These are phyloP conservation scores for Rhorus exstirpatorius DNA, from an alignment of 2,888 invertebrate species.

Conservation along the genomic window DNA sequence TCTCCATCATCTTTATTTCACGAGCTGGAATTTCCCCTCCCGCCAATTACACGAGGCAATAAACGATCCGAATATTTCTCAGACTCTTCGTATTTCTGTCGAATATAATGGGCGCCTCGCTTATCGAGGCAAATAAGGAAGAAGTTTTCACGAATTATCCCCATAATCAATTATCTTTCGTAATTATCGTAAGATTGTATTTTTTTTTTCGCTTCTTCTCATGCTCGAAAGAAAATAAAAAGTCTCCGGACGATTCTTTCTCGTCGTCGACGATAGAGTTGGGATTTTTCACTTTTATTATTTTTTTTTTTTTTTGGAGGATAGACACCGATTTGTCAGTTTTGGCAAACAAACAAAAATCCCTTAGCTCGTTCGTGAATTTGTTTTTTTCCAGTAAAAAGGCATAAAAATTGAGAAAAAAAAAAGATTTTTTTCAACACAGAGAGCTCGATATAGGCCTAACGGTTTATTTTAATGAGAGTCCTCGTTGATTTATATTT, in stretches of 20 bases:
- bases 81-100: neutral
- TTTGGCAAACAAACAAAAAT: too few species aligned
- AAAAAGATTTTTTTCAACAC: neutral
- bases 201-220: neutral
- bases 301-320: too few species aligned
- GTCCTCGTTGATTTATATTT: neutral
- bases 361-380: too few species aligned
- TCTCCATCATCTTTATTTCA: slow-evolving; percentile 20
- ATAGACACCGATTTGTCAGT: too few species aligned
- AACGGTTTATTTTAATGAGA: slow-evolving; percentile 43
- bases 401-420: neutral
- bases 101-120: slow-evolving; percentile 7
- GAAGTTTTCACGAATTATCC: slow-evolving; percentile 7
- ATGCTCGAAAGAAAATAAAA: too few species aligned
- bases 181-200: slow-evolving; percentile 7
- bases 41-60: slow-evolving; percentile 46
- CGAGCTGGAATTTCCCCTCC: slow-evolving; percentile 11
- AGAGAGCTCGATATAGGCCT: neutral
- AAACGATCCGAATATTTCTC: slow-evolving; percentile 56
- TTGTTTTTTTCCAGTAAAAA: neutral
- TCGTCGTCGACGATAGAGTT: too few species aligned
- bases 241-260: too few species aligned
- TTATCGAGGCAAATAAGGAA: slow-evolving; percentile 25
- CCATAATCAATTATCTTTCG: slow-evolving; percentile 23
- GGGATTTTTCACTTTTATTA: too few species aligned